Evolutionary conservation across 2,797 vertebrate species (phyloP), one percentile per base, ranked within the genome.

Genomic region (Urophycis tenuis): DNA sequence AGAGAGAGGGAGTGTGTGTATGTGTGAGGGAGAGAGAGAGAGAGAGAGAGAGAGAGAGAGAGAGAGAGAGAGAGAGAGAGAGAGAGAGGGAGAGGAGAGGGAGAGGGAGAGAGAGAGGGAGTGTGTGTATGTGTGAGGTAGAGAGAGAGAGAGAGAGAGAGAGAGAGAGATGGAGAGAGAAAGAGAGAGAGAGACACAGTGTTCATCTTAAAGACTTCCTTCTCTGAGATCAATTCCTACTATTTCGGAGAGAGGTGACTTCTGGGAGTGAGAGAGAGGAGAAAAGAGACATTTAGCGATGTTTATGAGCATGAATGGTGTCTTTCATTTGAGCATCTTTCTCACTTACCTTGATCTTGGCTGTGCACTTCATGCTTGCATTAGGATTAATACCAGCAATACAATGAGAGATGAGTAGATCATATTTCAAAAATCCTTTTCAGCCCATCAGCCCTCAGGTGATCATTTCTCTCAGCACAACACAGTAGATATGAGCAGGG

Each of bases 341-440:
- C 53, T 60, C 53, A 60, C 53, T 60, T 25, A 64, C 60, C 60
- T 64, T 64, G n/a, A 64, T 64, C 25, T 64, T 29, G 60, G 60
- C n/a, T 29, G 60, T 64, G n/a, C 60, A 64, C 60, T 25, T 29
- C 60, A 64, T 3, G 15, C 60, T 29, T 29, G 60, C 60, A 64
- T 29, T 64, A 64, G 53, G 53, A n/a, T 60, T n/a, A 60, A n/a
- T 60, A 60, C 53, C 6, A 60, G 53, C 53, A n/a, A 60, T n/a
- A 60, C 53, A 82, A 76, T 83, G 80, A 81, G 83, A 74, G 81
- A 60, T 60, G 53, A 60, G 53, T 60, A 8, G 53, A 9, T 60
- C 53, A 25, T 60, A 60, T 60, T 49, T 19, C 3, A 17, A 49
- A 22, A 49, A 12, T 49, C 45, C 45, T 19, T 49, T 49, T 15